These are phyloP conservation scores for Danio albolineatus DNA, from an alignment of 2,797 vertebrate genomes.

Conservation along the genomic window DNA sequence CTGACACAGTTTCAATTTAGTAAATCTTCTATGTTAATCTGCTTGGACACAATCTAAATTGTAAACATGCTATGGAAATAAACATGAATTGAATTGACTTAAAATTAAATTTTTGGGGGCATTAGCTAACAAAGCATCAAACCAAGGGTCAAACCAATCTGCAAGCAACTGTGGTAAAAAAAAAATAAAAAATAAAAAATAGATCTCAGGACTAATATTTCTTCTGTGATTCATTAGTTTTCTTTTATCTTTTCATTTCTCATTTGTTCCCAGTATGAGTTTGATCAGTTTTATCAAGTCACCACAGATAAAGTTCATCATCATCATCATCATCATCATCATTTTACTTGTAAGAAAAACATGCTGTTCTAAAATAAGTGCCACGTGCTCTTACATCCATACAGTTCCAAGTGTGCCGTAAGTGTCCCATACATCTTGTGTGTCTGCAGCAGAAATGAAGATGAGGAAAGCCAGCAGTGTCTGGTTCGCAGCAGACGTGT, in stretches of 20 bases:
- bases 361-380: background rate
- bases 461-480: conserved; percentile 28
- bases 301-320: too few relatives aligned
- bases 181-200: background rate
- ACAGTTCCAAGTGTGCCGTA: background rate
- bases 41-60: too few relatives aligned
- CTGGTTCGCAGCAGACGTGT: background rate
- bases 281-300: background rate
- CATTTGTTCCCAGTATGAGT: too few relatives aligned
- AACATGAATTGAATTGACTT: too few relatives aligned
- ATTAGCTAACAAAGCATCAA: too few relatives aligned
- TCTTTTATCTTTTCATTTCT: background rate
- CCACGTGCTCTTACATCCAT: background rate
- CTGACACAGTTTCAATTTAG: too few relatives aligned
- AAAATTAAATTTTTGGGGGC: too few relatives aligned
- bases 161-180: background rate
- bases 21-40: too few relatives aligned
- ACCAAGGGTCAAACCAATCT: background rate
- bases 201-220: background rate
- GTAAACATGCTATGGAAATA: too few relatives aligned
- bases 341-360: background rate
- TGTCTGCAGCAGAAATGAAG: background rate
- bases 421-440: background rate
- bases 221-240: background rate
- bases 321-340: background rate